Base-by-base conservation (phyloP, 2,113 vertebrate species). In the Urocynchramus pylzowi region DNA sequence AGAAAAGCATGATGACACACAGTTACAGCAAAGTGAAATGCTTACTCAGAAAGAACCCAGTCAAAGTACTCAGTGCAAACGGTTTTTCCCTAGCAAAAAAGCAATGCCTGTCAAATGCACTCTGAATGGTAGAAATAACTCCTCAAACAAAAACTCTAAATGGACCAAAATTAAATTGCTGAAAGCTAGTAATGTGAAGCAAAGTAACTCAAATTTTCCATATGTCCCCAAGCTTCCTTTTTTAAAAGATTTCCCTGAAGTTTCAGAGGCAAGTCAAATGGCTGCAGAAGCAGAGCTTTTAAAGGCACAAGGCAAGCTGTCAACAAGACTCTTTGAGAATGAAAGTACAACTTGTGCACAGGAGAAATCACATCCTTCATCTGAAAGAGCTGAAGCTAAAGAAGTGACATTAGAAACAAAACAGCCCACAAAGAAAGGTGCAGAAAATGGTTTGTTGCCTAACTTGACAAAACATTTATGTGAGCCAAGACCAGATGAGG, bases 81-180 rank as follows among this genome's bases (percentile, higher is more conserved):
- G 99, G 19, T 99, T 99, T 97, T 99, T 99, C 79, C 98, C 99
- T 59, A 99, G 99, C 71, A 99, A 99, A 97, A 98, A 99, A 95
- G 98, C 97, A 52, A 98, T 98, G 93, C 98, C 99, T 10, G 96
- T 99, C 57, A 99, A 99, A 93, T 98, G 98, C 82, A 98, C 99
- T 19, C 97, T 99, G 90, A 99, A 98, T 91, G 98, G 98, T 56
- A 98, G 98, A 90, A 98, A 61, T 84, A 98, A 73, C 45, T 92
- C 97, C 63, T 64, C 96, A 73, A 98, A 97, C 90, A 98, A 98
- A 95, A 98, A 98, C 91, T 98, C 98, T 95, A 99, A 99, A n/a
- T 99, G 99, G 99, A 99, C 99, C 42, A 99, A 99, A 95, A 99
- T 99, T 68, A 99, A 99, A 96, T 97, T 98, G 69, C 96, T 97